Evolutionary conservation across 2,113 vertebrate species (phyloP).

Genomic region (Tragelaphus scriptus): DNA sequence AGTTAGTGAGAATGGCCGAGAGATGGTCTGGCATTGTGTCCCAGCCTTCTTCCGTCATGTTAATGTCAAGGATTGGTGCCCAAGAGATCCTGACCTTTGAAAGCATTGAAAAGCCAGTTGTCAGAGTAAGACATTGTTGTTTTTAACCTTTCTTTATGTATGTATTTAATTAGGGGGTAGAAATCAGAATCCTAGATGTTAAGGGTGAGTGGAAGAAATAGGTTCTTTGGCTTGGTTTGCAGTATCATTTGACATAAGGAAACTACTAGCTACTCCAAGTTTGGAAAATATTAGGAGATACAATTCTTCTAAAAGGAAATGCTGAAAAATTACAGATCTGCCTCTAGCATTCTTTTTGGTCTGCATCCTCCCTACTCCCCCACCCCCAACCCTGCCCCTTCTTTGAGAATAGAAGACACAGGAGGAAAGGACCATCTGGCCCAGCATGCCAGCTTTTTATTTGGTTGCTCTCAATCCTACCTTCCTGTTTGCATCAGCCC

Average conservation of each 20-base stretch:
- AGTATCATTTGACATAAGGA: background rate
- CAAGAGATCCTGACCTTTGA: background rate
- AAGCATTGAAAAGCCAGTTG: background rate
- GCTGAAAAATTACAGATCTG: background rate
- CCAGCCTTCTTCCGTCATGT: background rate
- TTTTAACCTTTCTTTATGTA: background rate
- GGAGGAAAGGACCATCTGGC: background rate
- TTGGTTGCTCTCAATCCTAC: slow-evolving; percentile 22
- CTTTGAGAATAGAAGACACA: background rate
- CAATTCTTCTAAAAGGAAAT: background rate
- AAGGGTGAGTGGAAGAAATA: background rate
- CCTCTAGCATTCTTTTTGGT: background rate
- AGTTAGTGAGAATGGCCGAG: background rate
- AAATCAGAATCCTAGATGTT: background rate
- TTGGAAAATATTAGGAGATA: background rate
- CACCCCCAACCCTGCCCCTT: rapidly evolving
- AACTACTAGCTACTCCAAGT: background rate
- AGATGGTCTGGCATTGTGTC: background rate
- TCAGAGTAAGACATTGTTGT: background rate
- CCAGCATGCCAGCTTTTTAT: background rate
- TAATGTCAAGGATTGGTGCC: background rate
- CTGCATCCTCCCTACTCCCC: rapidly evolving
- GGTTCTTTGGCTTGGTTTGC: background rate
- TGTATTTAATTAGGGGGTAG: background rate
- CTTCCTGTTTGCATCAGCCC: slow-evolving; percentile 39